phyloP scores from a whole-genome alignment of 2,797 vertebrate species.

The Chloroceryle inda region DNA sequence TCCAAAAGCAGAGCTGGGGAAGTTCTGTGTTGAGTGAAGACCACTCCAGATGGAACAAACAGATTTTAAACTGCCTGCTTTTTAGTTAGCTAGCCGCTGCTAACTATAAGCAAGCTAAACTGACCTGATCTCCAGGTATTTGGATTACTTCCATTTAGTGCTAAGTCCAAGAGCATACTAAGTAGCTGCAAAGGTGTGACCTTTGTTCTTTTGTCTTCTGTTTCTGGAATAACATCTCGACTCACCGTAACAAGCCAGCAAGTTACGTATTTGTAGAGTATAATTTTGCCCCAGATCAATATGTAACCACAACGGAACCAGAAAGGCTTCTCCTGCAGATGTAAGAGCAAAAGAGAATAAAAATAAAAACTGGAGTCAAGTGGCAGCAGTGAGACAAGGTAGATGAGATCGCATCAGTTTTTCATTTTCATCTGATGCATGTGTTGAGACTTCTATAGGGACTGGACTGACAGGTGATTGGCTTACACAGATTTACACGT shows the following conservation, averaged over 20 bases:
- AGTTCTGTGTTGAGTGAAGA: neutral
- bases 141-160: neutral
- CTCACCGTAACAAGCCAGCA: slow-evolving; percentile 98
- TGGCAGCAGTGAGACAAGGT: neutral
- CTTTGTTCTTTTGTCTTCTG: neutral
- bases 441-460: neutral
- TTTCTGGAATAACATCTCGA: neutral
- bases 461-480: neutral
- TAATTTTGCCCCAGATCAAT: slow-evolving; percentile 93
- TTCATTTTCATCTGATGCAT: neutral
- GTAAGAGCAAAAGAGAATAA: neutral
- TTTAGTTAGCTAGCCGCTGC: neutral
- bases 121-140: neutral
- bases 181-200: neutral
- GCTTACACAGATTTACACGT: neutral
- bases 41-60: neutral
- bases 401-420: neutral
- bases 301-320: slow-evolving; percentile 96
- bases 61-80: neutral
- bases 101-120: neutral
- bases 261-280: slow-evolving; percentile 96
- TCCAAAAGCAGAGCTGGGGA: neutral
- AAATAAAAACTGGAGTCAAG: neutral
- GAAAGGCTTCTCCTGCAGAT: slow-evolving; percentile 87
- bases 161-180: neutral